Conservation (phyloP, 2,113 vertebrate species). For the Diadophis punctatus region DNA sequence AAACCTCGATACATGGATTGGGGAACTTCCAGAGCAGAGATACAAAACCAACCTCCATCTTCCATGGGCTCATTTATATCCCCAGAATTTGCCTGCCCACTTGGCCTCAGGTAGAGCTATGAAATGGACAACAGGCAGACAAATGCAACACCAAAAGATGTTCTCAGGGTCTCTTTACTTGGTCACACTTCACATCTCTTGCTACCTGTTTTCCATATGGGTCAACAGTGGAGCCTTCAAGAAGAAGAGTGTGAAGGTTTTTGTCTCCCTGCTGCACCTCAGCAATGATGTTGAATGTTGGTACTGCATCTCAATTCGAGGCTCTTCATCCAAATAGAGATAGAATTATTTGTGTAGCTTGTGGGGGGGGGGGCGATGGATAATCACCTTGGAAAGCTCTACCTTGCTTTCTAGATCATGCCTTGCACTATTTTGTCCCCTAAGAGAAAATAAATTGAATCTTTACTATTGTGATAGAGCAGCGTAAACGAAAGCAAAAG, state of each 20-base stretch:
- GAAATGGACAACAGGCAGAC: neutral
- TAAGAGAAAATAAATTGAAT: neutral
- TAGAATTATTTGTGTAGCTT: neutral
- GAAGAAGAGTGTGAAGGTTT: neutral
- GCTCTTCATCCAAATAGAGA: too few relatives aligned
- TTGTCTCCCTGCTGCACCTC: neutral
- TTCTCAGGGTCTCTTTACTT: neutral
- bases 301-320: neutral
- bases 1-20: neutral
- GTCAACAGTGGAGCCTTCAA: neutral
- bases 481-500: neutral
- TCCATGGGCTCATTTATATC: neutral
- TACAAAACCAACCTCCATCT: neutral
- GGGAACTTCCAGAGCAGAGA: neutral
- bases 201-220: neutral
- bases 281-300: neutral
- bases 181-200: neutral
- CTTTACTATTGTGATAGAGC: neutral
- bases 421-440: neutral
- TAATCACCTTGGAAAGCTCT: neutral
- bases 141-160: neutral
- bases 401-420: neutral
- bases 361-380: neutral
- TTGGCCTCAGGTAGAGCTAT: neutral
- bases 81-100: neutral